Percentiles rank a stretch among this genome's conserved stretches.
Evolutionary conservation across 2,888 invertebrate genomes (phyloP).

Genomic region (Tenthredo notha): DNA sequence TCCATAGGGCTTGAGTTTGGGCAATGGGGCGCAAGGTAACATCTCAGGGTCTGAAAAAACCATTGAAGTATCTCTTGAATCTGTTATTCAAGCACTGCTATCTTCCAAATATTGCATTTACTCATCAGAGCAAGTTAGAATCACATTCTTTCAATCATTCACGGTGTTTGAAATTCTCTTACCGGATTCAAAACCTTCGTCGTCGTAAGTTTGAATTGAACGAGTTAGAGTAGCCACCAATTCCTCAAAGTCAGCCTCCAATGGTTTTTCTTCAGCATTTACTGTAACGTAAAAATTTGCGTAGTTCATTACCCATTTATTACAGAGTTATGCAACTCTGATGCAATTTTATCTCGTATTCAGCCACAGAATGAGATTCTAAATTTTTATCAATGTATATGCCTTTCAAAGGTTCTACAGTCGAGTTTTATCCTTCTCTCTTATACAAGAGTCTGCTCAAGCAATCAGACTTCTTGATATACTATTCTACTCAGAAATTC

Average conservation of each 20-base stretch:
- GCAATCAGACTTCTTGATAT: not conserved
- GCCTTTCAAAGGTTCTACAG: not conserved
- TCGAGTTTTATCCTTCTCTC: not conserved
- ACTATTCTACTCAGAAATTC: not conserved
- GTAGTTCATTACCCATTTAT: not conserved
- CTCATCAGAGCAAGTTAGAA: constrained; percentile 28
- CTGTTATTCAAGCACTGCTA: not conserved
- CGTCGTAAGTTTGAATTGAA: constrained; percentile 54
- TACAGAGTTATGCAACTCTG: not conserved
- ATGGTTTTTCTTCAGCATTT: constrained; percentile 56
- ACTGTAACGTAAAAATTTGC: constrained; percentile 29
- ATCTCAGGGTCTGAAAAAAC: constrained; percentile 47
- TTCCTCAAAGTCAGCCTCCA: constrained; percentile 58
- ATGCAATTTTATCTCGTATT: not conserved
- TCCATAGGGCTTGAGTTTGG: not conserved
- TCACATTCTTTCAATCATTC: not conserved
- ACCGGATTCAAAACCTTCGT: constrained; percentile 66
- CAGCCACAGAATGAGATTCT: not conserved
- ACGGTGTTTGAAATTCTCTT: constrained; percentile 38
- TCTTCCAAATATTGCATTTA: not conserved
- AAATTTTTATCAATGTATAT: not conserved
- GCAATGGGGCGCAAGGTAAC: not conserved
- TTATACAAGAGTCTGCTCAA: constrained; percentile 45
- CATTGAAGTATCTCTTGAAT: not conserved
- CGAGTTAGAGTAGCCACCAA: constrained; percentile 47